Evolutionary conservation across 2,113 vertebrate species (phyloP), one percentile per base, ranked within the genome.

Genomic region (Colossoma macropomum): DNA sequence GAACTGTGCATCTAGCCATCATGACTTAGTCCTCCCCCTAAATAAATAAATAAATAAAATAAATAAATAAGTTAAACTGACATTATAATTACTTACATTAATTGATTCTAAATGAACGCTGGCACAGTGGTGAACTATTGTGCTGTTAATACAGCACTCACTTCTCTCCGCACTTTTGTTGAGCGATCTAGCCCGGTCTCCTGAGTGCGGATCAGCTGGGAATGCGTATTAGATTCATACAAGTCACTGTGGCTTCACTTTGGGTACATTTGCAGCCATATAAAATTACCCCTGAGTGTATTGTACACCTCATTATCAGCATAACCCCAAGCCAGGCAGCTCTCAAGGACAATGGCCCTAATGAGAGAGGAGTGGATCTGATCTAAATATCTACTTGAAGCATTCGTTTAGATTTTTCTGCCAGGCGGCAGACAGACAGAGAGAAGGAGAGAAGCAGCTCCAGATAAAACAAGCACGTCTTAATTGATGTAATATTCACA

Each of bases 311-410:
- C 91, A 93, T 93, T 92, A 93, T 89, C 91, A 93, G 86, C 89
- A 91, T 90, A 90, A 93, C 92, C 90, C 91, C 87, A 89, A 92
- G 91, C 88, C 89, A 90, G 88, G 27, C 25, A 79, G 25, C 89
- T 91, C 90, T 93, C 90, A 94, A 94, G 92, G 91, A 92, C 90
- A 89, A 89, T 79, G 66, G 88, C 86, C 91, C 82, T 92, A 90
- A 92, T 89, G 87, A 91, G 86, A 87, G 60, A 25, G 8, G 83
- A 50, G 52, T 69, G 17, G 66, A 65, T 84, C 89, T 90, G 86
- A 86, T 78, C 88, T 86, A 88, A 88, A 90, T 80, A 85, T 91
- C 88, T 90, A 75, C 88, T 86, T 92, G 81, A 90, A 91, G 81
- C 83, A 63, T 41, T 27, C 59, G 23, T 27, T 45, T 85, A 79